Evolutionary conservation across 2,113 vertebrate genomes (phyloP).

Genomic region (Lamprologus ornatipinnis): DNA sequence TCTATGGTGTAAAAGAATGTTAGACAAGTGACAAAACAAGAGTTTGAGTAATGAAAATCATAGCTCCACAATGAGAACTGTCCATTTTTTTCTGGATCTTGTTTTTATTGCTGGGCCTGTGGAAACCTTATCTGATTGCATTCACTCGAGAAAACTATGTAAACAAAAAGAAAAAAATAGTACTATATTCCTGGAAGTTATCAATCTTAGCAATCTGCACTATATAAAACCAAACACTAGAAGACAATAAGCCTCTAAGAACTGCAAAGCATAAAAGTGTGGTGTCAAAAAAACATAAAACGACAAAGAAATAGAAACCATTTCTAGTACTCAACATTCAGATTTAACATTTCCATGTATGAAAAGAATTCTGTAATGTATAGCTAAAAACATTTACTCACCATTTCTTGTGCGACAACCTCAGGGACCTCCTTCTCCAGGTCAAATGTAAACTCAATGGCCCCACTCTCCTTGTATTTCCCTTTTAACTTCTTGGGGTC

Average conservation of each 20-base stretch:
- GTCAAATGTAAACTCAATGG: slow-evolving; percentile 93
- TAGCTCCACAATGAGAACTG: not conserved
- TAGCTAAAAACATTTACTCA: slow-evolving; percentile 47
- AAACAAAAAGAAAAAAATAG: not conserved
- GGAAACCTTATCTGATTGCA: not conserved
- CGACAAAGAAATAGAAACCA: not conserved
- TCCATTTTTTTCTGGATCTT: not conserved
- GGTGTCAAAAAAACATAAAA: not conserved
- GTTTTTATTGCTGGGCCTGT: not conserved
- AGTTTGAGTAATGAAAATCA: not conserved
- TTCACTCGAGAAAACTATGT: not conserved
- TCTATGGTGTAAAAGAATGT: not conserved
- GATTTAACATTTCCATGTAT: not conserved
- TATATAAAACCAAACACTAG: not conserved
- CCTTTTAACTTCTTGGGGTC: slow-evolving; percentile 96
- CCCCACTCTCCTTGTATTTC: slow-evolving; percentile 93
- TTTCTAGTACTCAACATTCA: not conserved
- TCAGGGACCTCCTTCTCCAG: slow-evolving; percentile 91
- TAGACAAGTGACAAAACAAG: not conserved
- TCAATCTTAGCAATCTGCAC: slow-evolving; percentile 17
- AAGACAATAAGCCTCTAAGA: not conserved
- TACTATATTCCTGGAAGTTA: slow-evolving; percentile 11
- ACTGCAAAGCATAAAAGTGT: not conserved
- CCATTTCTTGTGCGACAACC: slow-evolving; percentile 94
- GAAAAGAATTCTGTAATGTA: not conserved